Percentiles rank a stretch among this genome's conserved stretches.
These are phyloP conservation scores for Alentia gelatinosa DNA, from an alignment of 2,888 invertebrate species.

Conservation along the genomic window DNA sequence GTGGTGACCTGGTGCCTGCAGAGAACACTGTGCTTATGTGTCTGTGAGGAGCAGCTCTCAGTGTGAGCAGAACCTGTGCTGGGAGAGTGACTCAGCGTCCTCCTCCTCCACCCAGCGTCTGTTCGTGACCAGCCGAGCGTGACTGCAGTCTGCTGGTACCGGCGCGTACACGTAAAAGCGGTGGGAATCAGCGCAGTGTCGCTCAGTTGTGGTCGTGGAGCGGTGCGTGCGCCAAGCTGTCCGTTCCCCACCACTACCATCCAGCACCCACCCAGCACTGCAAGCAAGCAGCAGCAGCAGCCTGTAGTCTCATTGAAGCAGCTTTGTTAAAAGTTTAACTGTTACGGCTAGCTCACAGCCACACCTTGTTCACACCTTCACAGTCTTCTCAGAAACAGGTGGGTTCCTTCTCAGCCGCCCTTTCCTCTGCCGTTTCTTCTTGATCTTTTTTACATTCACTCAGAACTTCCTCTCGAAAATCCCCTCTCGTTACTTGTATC, in stretches of 20 bases:
- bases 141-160: not conserved
- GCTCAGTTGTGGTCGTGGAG: no score
- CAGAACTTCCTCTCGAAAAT: no score
- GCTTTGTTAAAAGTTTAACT: not conserved
- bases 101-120: not conserved
- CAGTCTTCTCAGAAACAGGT: not conserved
- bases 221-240: not conserved
- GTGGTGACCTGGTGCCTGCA: not conserved
- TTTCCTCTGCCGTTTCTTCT: not conserved
- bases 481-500: no score
- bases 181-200: not conserved
- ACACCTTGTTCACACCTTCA: not conserved
- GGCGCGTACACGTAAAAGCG: not conserved
- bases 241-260: no score
- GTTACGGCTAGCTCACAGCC: not conserved
- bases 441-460: not conserved
- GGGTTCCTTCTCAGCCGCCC: constrained; percentile 1
- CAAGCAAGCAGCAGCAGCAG: not conserved
- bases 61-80: not conserved
- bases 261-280: no score
- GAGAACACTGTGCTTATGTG: not conserved
- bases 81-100: no score
- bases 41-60: not conserved
- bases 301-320: not conserved
- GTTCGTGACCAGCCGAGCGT: not conserved